Base-by-base conservation (phyloP, 2,888 invertebrate species). In the Arge pagana region DNA sequence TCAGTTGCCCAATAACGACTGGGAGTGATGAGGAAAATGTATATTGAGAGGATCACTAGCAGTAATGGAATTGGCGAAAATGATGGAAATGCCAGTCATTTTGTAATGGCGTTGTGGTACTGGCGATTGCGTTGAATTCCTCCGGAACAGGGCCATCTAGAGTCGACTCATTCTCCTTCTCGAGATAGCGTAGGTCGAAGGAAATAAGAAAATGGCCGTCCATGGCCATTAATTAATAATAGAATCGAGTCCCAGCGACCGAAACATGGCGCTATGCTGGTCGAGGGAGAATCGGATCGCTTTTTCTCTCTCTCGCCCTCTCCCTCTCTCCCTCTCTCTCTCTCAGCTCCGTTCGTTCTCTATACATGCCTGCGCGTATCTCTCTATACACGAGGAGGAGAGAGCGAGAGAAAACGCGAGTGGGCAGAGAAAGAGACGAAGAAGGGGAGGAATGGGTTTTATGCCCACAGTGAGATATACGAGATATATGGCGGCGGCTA, bases 401-500 rank as follows among this genome's bases (percentile, higher is more conserved):
- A 51, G 55, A 48, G 49, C 54, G 51, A 49, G 52, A 54, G 53
- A 53, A 51, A 50, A 31, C 15, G 30, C 33, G 50, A 8, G 35
- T 39, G 15, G 33, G 37, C 23, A 41, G 21, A 16, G 39, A 37
- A 18, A 15, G 11, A 33, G 15, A 45, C 26, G 43, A 24, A 33
- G n/a, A n/a, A 60, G 66, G 66, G 66, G 71, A 66, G 71, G 72
- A 74, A 74, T 74, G 73, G 73, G 72, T 74, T 74, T 74, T 73
- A 74, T 73, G 73, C 74, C 72, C 72, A 74, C 73, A 71, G 70
- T 71, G 72, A 74, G 72, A 74, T 74, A 74, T 74, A 74, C 72
- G 72, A 74, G 72, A 74, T 74, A 74, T 74, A 74, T 74, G 73
- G 73, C 73, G 73, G 73, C 72, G 73, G 73, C 72, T 74, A 72